Percentiles rank a stretch among this genome's conserved stretches.
Evolutionary conservation across 1,140 invertebrate genomes (phyloP).

Genomic region (Asbolus verrucosus): DNA sequence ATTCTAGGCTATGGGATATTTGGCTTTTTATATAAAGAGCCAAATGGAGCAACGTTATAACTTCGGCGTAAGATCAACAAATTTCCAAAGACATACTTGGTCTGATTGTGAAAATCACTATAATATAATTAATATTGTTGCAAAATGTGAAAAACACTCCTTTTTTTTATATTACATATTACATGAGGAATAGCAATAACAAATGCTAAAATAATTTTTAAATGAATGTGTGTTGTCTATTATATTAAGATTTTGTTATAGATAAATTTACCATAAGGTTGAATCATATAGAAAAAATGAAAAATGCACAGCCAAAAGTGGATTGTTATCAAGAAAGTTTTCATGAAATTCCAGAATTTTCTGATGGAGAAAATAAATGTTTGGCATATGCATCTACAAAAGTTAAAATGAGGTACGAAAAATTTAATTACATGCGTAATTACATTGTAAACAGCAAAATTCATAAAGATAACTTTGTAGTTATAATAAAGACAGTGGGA

Average conservation of each 20-base stretch:
- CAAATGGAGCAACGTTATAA: too few species aligned
- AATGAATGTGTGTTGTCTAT: neutral
- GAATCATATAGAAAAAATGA: conserved; percentile 48
- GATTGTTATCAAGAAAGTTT: conserved; percentile 49
- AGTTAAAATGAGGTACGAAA: conserved; percentile 60
- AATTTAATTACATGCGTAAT: neutral
- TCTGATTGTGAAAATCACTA: too few species aligned
- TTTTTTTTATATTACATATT: too few species aligned
- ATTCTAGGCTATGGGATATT: too few species aligned
- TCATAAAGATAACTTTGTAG: conserved; percentile 51
- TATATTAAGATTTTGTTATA: conserved; percentile 40
- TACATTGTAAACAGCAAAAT: neutral
- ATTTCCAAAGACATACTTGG: too few species aligned
- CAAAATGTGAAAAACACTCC: too few species aligned
- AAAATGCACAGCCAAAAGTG: conserved; percentile 47
- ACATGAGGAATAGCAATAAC: too few species aligned
- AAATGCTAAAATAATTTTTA: too few species aligned
- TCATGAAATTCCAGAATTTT: conserved; percentile 55
- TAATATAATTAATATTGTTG: too few species aligned
- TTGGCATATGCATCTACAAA: conserved; percentile 59
- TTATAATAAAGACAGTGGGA: conserved; percentile 65
- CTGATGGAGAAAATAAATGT: conserved; percentile 56
- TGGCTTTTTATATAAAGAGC: too few species aligned
- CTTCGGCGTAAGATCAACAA: too few species aligned
- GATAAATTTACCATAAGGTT: conserved; percentile 54